These are phyloP conservation scores for Porites evermanni DNA, from an alignment of 92 coral and sea anemone genomes.

Conservation along the genomic window DNA sequence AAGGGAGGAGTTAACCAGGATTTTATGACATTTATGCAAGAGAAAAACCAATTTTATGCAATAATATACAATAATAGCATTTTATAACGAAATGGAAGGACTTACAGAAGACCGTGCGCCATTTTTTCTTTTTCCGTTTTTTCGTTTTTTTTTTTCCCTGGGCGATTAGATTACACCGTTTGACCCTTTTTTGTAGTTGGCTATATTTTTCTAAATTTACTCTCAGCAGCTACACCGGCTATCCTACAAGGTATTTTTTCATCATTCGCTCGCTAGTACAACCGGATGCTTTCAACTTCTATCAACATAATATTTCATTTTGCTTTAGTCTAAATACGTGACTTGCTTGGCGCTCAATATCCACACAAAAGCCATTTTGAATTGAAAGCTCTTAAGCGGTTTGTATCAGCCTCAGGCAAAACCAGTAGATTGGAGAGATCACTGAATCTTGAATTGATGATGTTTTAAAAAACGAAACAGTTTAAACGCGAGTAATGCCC, in stretches of 20 bases:
- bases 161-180: no score
- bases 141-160: no score
- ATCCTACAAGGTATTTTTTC: neutral
- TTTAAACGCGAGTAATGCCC: neutral
- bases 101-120: no score
- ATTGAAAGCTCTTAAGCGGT: neutral
- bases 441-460: neutral
- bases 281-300: slow-evolving; percentile 5
- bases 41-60: neutral
- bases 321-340: neutral
- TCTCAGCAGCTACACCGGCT: neutral
- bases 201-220: no score
- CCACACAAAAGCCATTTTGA: neutral
- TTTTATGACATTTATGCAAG: neutral
- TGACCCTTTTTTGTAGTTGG: no score
- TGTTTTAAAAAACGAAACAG: neutral
- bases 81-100: no score
- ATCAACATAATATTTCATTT: neutral
- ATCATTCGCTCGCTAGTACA: neutral
- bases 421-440: neutral
- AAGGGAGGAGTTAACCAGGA: neutral
- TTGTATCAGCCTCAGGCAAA: neutral
- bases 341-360: neutral
- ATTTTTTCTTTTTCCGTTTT: no score
- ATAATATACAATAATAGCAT: no score